A percentile compares a stretch with the other conserved stretches of the same genome.
Conservation (phyloP, 2,797 vertebrate species). For the Mus spretus region DNA sequence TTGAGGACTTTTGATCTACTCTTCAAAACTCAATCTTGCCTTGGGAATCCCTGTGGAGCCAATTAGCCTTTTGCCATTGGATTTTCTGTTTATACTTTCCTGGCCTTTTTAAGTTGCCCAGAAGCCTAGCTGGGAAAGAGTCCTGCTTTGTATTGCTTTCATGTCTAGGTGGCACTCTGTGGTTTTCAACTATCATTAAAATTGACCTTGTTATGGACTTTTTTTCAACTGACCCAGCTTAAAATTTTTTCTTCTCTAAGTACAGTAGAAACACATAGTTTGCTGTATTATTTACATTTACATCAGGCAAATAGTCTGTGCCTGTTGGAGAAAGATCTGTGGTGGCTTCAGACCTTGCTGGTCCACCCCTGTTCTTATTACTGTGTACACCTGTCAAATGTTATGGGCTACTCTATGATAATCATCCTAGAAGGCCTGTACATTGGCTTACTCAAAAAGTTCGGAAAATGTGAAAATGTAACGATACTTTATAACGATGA, state of each 20-base stretch:
- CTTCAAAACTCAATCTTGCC: conserved; percentile 9
- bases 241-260: background rate
- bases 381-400: background rate
- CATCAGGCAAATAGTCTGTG: background rate
- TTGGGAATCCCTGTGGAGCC: background rate
- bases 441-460: conserved; percentile 16
- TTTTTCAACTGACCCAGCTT: background rate
- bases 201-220: background rate
- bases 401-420: background rate
- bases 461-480: background rate
- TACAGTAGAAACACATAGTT: background rate
- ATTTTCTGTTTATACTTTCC: background rate
- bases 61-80: conserved; percentile 20
- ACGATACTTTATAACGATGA: conserved; percentile 17
- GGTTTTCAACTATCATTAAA: background rate
- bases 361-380: background rate
- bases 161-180: background rate
- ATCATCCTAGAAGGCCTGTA: background rate
- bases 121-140: background rate
- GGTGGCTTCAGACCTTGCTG: background rate
- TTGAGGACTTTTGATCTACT: background rate
- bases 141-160: background rate
- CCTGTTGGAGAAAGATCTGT: background rate
- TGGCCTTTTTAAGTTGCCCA: background rate
- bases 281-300: background rate